Evolutionary conservation across 1,140 invertebrate species (phyloP), one percentile per base, ranked within the genome.

Genomic region (Lamellibrachia luymesi): DNA sequence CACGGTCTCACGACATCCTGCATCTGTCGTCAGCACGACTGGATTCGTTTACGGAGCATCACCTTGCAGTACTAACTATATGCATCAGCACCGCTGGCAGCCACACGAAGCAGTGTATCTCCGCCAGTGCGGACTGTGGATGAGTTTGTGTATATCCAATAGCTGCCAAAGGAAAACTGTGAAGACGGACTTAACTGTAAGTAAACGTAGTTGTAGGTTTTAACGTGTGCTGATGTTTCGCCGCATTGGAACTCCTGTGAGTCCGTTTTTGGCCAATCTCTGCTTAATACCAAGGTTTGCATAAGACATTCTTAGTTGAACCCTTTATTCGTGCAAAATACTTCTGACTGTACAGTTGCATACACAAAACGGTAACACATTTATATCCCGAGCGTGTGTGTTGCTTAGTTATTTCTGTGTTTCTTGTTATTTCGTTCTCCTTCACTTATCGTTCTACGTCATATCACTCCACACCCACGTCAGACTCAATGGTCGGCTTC

Each of bases 41-140:
- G 64, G 64, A 80, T 80, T 80, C 64, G 64, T 80, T 80, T 80
- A 80, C 64, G 64, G 64, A 80, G 64, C 64, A 80, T 80, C 64
- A 80, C 64, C 64, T 80, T 80, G 64, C 64, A 17, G 64, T 22
- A 80, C 64, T 80, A 80, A 80, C 64, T 80, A 80, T 80, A 22
- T 80, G 64, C 64, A 80, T 80, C 64, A 1, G 64, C 64, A 80
- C 64, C 8, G 17, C 64, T 2, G 64, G 64, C 25, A 17, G 64
- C 13, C 8, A 22, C 64, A 80, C 8, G 64, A 22, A 6, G 64
- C 93, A 93, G 90, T 51, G n/a, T 92, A n/a, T 92, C 92, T 93
- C 25, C 56, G 27, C 92, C n/a, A 80, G 64, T 80, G 64, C 64
- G 64, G 25, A 80, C 64, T 17, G 64, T 22, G 64, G 64, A 80